Conservation (phyloP, 2,797 vertebrate genomes). For the Hydrocynus forskahlii region DNA sequence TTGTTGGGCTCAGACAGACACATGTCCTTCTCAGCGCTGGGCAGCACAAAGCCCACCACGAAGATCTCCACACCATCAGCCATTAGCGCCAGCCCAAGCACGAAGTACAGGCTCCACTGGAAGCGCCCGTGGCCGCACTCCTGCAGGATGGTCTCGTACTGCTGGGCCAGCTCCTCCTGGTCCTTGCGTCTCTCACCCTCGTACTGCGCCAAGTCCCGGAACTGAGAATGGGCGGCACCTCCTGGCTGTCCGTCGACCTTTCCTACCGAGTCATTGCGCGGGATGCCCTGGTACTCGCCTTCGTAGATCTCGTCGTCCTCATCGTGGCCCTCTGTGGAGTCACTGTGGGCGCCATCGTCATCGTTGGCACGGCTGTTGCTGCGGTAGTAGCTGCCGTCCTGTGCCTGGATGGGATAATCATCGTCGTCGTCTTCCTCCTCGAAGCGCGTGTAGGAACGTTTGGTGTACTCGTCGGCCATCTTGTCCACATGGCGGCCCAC, state of each 20-base stretch:
- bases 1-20: conserved; percentile 94
- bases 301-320: conserved; percentile 97
- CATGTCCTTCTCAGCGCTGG: conserved; percentile 95
- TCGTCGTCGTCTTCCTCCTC: conserved; percentile 94
- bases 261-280: conserved; percentile 91
- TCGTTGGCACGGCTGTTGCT: conserved; percentile 85
- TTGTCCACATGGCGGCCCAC: conserved; percentile 88
- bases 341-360: conserved; percentile 90
- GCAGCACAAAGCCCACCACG: conserved; percentile 94
- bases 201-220: conserved; percentile 55
- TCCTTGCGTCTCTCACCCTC: conserved; percentile 70
- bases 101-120: conserved; percentile 94
- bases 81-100: conserved; percentile 94
- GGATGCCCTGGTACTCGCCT: conserved; percentile 97
- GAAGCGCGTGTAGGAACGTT: conserved; percentile 91
- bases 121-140: conserved; percentile 94
- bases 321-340: conserved; percentile 93
- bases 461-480: conserved; percentile 92
- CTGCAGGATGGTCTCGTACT: conserved; percentile 94
- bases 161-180: conserved; percentile 90
- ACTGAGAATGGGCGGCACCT: conserved; percentile 10
- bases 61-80: conserved; percentile 95
- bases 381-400: conserved; percentile 78
- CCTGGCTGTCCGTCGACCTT: conserved; percentile 79
- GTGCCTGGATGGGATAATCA: conserved; percentile 74